A percentile compares a stretch with the other conserved stretches of the same genome.
Evolutionary conservation across 1,140 invertebrate species (phyloP).

Genomic region (Leptestheria dahalacensis): DNA sequence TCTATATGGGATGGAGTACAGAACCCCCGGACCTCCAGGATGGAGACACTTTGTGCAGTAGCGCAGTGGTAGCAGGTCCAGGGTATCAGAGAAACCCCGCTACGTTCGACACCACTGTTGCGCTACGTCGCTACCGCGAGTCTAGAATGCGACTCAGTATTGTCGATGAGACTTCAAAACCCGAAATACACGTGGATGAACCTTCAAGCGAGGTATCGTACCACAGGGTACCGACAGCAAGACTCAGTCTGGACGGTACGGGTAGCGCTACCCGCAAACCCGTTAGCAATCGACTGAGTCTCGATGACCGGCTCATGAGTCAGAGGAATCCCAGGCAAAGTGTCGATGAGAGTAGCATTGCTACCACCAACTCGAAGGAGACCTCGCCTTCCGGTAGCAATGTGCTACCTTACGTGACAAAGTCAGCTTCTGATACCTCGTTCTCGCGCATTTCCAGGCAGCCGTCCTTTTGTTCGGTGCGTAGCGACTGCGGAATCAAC

Average conservation of each 20-base stretch:
- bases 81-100: not conserved
- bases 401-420: not conserved
- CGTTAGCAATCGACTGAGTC: not conserved
- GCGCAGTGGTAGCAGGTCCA: not conserved
- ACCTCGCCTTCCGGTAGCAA: not conserved
- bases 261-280: not conserved
- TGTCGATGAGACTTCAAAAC: not conserved
- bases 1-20: no score
- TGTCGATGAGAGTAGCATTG: not conserved
- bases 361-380: not conserved
- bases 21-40: no score
- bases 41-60: no score
- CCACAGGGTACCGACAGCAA: not conserved
- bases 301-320: not conserved
- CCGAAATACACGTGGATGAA: not conserved
- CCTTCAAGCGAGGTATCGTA: not conserved
- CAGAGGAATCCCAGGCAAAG: not conserved
- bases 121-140: not conserved
- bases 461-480: slow-evolving; percentile 3
- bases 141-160: not conserved
- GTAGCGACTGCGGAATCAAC: no score
- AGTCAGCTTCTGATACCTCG: not conserved
- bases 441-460: not conserved
- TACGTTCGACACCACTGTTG: not conserved
- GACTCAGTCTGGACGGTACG: not conserved